Conservation (phyloP, 2,797 vertebrate species). For the Nasua narica region DNA sequence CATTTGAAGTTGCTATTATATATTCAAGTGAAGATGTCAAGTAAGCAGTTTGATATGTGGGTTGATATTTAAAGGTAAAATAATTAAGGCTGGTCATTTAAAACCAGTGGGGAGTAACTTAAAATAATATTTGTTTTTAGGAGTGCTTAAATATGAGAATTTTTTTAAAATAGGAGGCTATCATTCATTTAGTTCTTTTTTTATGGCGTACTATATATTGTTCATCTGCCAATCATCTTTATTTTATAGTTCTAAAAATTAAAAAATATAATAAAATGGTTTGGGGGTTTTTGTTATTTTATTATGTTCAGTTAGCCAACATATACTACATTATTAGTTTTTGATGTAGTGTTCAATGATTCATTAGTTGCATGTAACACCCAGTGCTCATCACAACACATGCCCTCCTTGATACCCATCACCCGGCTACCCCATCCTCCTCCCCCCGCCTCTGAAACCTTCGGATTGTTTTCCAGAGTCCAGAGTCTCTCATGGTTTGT, state of each 20-base stretch:
- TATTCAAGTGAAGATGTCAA: not conserved
- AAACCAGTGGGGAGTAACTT: not conserved
- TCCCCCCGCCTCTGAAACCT: no score
- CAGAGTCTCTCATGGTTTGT: no score
- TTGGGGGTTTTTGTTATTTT: not conserved
- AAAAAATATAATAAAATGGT: not conserved
- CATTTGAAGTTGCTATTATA: not conserved
- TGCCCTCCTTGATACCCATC: no score
- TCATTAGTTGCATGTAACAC: no score
- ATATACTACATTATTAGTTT: no score
- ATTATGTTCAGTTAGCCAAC: no score
- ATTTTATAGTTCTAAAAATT: not conserved
- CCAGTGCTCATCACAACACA: no score
- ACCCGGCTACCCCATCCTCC: no score
- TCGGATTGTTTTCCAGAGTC: no score
- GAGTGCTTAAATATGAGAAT: not conserved
- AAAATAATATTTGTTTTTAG: not conserved
- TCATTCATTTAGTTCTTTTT: not conserved
- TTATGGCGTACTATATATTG: not conserved
- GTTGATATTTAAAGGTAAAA: not conserved
- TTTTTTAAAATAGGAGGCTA: not conserved
- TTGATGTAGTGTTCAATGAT: no score
- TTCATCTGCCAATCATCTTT: not conserved
- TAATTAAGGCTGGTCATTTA: not conserved
- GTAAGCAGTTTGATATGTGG: not conserved